Base-by-base conservation (phyloP, 2,888 invertebrate genomes). In the Drosophila siamana region DNA sequence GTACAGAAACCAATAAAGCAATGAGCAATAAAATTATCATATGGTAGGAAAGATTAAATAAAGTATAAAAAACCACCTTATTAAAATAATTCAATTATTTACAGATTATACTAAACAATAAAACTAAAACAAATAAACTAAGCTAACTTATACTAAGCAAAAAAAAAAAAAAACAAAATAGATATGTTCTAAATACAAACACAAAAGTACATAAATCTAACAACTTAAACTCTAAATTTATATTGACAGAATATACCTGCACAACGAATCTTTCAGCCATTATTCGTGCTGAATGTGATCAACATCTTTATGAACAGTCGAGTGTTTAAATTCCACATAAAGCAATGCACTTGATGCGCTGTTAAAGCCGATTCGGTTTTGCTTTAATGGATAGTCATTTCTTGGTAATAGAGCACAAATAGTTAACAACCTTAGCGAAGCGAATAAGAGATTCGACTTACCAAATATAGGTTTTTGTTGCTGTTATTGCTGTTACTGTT, bases 381-480 rank as follows among this genome's bases (percentile, higher is more conserved):
- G 16, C 44, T 57, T 36, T 36, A 54, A 61, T 61, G 41, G 60
- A 36, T 54, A 60, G 59, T 61, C 44, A 61, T 61, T 61, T 61
- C 60, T 61, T 54, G 46, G 46, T 46, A 46, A 57, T 46, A 55
- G 33, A 66, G 38, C 48, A 57, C 13, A 59, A 56, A 51, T 41
- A 24, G 50, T 26, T 60, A 61, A 61, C 52, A 51, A 36, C 15
- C 51, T 38, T 30, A 46, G 69, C 66, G 50, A 64, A 78, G 74
- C 63, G 74, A 63, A 70, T 74, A 47, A 33, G 26, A 43, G 59
- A 59, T 74, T 83, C 74, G 65, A 63, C 50, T 46, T 38, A 33
- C 68, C 77, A 74, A 78, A 78, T 70, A 78, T 70, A 74, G 41
- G 22, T 56, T 41, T 52, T 19, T 19, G 19, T 19, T 19, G 19